Evolutionary conservation across 2,888 invertebrate genomes (phyloP), one percentile per base, ranked within the genome.

Genomic region (Agrochola lota): DNA sequence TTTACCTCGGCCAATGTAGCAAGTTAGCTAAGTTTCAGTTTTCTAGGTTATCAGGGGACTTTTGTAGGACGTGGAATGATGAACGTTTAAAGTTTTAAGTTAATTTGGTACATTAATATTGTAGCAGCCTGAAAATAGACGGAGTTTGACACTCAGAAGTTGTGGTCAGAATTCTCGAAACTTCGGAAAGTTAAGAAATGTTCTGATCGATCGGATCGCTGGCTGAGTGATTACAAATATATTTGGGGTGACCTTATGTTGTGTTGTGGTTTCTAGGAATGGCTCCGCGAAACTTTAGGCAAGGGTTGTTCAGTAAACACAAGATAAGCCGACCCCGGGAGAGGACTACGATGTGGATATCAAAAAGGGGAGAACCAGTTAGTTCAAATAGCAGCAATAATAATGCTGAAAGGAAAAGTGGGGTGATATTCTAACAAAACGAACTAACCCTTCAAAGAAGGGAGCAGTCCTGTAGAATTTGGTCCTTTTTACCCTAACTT

Each of bases 71-170:
- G 30, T n/a, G 20, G 8, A 46, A 69, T 64, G 69, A 77, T 70
- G 70, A 17, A 46, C 43, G 67, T 59, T 80, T 66, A 66, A 83
- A 80, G 68, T 84, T 84, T 71, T 40, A 71, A 83, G 70, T 83
- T 80, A 80, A 87, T 87, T 82, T 72, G 12, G 59, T 69, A 74
- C 77, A 81, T 87, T 77, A 78, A 88, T 81, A 84, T 67, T 84
- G 63, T 52, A 75, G 55, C 63, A 60, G 66, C 20, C 63, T 63
- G 46, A 62, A 73, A 86, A 81, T 77, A 78, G 64, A 83, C 78
- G 35, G 70, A 62, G 59, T 64, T 62, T 26, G 49, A 69, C 23
- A 64, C 46, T 52, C 30, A 9, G 60, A 84, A 77, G 60, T 62
- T 71, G 57, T 17, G 76, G 67, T 71, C 17, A 46, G 52, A 78